Base-by-base conservation (phyloP, 2,113 vertebrate species). In the Ochotona princeps region DNA sequence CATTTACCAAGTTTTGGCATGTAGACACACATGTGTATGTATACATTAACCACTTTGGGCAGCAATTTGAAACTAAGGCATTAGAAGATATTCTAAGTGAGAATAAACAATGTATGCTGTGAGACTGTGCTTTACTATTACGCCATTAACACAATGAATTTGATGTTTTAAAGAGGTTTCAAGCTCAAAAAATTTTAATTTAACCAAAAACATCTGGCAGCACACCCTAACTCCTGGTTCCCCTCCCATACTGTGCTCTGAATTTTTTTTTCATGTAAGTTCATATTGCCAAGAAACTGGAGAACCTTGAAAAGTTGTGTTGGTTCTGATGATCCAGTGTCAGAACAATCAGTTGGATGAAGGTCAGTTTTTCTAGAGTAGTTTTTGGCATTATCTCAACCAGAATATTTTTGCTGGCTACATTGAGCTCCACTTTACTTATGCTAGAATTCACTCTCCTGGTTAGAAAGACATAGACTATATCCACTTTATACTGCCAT, bases 101-200 rank as follows among this genome's bases (percentile, higher is more conserved):
- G 13, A 81, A 69, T 49, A 83, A 91, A 80, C 28, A 15, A 54
- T 92, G 21, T 65, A 83, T 75, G n/a, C 14, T 26, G 80, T 73
- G 67, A 94, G 60, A 54, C 14, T 70, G 28, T 35, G 79, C 70
- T 70, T 75, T 91, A 82, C 78, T 28, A 92, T 63, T 72, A 92
- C 91, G 90, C 9, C 67, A 91, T 83, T 91, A 87, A 61, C 89
- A 72, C 32, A 79, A 57, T 38, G 51, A 83, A 73, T 66, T 72
- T 38, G 7, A 38, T 91, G 35, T 80, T 54, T 89, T 79, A 91
- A 83, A 26, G 18, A 23, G 8, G 67, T 51, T 95, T 79, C 11
- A 51, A 94, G 4, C 7, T 81, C 79, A 91, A 51, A 96, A 75
- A 80, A 20, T 63, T 30, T 93, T 61, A 93, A 51, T 75, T 63